Evolutionary conservation across 2,797 vertebrate genomes (phyloP).

Genomic region (Bradypodion pumilum): DNA sequence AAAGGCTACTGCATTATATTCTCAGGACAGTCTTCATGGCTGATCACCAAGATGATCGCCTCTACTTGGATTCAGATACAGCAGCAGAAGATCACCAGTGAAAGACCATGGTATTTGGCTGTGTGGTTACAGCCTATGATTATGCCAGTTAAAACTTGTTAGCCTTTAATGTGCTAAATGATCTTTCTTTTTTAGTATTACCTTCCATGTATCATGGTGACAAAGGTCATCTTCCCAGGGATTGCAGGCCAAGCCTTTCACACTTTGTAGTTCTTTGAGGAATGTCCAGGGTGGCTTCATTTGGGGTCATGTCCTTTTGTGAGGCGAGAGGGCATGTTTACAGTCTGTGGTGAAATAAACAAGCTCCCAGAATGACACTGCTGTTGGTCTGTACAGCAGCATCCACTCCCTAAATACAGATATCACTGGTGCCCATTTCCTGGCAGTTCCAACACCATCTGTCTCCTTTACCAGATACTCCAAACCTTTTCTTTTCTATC

Average conservation of each 20-base stretch:
- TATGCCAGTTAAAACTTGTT: too few relatives aligned
- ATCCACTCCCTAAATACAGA: neutral
- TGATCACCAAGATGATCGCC: too few relatives aligned
- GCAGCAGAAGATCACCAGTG: too few relatives aligned
- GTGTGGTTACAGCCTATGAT: too few relatives aligned
- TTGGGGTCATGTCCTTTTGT: neutral
- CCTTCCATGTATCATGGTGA: neutral
- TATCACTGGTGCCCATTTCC: too few relatives aligned
- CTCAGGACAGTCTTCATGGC: too few relatives aligned
- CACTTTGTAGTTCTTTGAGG: neutral
- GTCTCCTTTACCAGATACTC: neutral
- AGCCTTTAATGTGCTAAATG: too few relatives aligned
- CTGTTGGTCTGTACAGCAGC: neutral
- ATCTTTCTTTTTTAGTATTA: too few relatives aligned
- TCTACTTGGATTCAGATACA: too few relatives aligned
- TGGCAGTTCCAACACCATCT: too few relatives aligned
- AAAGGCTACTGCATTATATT: too few relatives aligned
- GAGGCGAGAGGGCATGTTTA: neutral
- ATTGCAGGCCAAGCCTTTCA: neutral
- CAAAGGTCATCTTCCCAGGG: neutral
- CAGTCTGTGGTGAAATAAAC: neutral
- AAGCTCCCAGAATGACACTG: neutral
- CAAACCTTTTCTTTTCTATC: neutral
- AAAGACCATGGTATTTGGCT: too few relatives aligned
- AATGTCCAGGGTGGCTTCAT: neutral